phyloP scores from a whole-genome alignment of 2,113 vertebrate genomes.

The Siniperca knerii region DNA sequence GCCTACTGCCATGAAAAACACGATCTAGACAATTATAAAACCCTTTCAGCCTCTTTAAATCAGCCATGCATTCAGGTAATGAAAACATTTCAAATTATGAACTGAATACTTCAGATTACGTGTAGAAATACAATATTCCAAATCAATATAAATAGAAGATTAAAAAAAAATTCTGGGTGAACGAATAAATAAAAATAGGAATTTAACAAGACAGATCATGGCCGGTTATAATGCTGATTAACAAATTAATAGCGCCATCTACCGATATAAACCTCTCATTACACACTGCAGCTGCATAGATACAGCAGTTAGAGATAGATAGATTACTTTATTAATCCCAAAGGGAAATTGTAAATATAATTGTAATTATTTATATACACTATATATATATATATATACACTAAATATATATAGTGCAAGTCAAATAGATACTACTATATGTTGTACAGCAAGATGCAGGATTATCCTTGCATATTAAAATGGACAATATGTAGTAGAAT shows the following conservation, averaged over 20 bases:
- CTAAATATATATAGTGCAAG: too few relatives aligned
- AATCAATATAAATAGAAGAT: rapidly evolving
- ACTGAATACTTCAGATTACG: background rate
- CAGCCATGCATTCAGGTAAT: too few relatives aligned
- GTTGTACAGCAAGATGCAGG: too few relatives aligned
- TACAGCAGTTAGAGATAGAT: too few relatives aligned
- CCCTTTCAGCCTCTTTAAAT: background rate
- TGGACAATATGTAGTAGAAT: too few relatives aligned
- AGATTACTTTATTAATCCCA: too few relatives aligned
- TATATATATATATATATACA: too few relatives aligned
- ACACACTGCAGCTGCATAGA: constrained; percentile 7
- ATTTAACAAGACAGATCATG: background rate
- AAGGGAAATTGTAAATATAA: too few relatives aligned
- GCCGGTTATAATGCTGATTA: background rate
- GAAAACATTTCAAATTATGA: too few relatives aligned
- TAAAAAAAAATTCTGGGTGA: background rate
- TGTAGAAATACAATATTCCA: background rate
- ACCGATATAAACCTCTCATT: background rate
- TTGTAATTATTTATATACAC: too few relatives aligned
- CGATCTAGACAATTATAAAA: background rate
- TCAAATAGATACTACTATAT: too few relatives aligned
- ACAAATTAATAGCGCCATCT: constrained; percentile 51
- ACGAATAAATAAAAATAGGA: background rate
- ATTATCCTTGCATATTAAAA: too few relatives aligned
- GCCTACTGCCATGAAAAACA: background rate